Evolutionary conservation across 2,888 invertebrate species (phyloP).

Genomic region (Candidula unifasciata): DNA sequence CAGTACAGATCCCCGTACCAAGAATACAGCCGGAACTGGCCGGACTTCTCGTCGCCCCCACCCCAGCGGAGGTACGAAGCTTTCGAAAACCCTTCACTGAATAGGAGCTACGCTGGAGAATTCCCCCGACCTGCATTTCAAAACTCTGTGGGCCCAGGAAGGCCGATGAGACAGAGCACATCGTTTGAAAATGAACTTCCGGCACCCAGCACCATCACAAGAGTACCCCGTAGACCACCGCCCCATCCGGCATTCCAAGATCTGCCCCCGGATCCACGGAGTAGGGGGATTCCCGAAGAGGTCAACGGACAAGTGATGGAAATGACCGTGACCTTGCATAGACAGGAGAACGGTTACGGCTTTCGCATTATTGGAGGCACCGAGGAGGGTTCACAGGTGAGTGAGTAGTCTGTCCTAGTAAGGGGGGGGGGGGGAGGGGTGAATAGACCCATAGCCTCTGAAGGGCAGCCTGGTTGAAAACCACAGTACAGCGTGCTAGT

Average conservation of each 20-base stretch:
- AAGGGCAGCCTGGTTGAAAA: too few species aligned
- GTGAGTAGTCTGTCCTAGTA: neutral
- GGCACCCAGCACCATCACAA: slow-evolving; percentile 72
- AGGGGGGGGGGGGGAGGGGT: neutral
- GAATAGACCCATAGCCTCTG: too few species aligned
- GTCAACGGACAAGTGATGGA: slow-evolving; percentile 79
- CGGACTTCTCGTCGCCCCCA: slow-evolving; percentile 55
- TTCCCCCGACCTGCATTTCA: slow-evolving; percentile 46
- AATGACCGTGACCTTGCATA: slow-evolving; percentile 87
- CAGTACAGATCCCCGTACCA: slow-evolving; percentile 53
- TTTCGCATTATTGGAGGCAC: slow-evolving; percentile 98
- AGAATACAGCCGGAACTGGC: slow-evolving; percentile 53
- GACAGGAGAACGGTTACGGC: slow-evolving; percentile 97
- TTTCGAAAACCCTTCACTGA: slow-evolving; percentile 55
- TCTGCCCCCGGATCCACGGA: slow-evolving; percentile 53
- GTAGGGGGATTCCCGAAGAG: slow-evolving; percentile 52
- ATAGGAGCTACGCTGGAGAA: slow-evolving; percentile 57
- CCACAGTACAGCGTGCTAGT: too few species aligned
- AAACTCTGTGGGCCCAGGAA: slow-evolving; percentile 61
- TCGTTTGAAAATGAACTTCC: slow-evolving; percentile 83
- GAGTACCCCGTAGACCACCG: slow-evolving; percentile 64
- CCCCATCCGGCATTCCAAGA: slow-evolving; percentile 61
- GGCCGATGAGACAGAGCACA: slow-evolving; percentile 79
- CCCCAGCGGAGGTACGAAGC: slow-evolving; percentile 53
- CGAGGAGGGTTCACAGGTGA: slow-evolving; percentile 95